Percentiles rank a stretch among this genome's conserved stretches.
Evolutionary conservation across 2,797 vertebrate species (phyloP).

Genomic region (Rhyacichthys aspro): DNA sequence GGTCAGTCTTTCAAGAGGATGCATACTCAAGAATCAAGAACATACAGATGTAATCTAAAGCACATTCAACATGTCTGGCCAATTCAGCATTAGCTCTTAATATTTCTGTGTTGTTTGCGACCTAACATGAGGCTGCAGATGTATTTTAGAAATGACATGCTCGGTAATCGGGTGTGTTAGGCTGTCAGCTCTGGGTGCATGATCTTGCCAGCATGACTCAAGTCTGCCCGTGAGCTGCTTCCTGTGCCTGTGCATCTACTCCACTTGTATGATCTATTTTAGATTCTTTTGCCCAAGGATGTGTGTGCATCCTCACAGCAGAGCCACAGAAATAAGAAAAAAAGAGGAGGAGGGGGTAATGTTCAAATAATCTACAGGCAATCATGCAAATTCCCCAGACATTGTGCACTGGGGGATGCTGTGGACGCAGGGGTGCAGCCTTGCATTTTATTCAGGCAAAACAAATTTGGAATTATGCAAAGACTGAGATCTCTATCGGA

Average conservation of each 20-base stretch:
- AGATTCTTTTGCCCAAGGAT: conserved; percentile 79
- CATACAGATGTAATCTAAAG: conserved; percentile 11
- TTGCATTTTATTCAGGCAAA: conserved; percentile 56
- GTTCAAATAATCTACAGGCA: conserved; percentile 81
- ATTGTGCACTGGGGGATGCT: conserved; percentile 53
- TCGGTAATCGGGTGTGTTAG: conserved; percentile 75
- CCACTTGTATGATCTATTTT: conserved; percentile 82
- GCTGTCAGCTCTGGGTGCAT: conserved; percentile 78
- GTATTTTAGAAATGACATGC: conserved; percentile 72
- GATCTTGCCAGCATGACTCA: conserved; percentile 85
- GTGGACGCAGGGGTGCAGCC: conserved; percentile 52
- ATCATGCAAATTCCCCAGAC: conserved; percentile 78
- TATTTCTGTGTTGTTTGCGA: conserved; percentile 34
- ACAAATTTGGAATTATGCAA: conserved; percentile 73
- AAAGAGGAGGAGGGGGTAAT: conserved; percentile 62
- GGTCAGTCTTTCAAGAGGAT: conserved; percentile 41
- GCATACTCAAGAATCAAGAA: background rate
- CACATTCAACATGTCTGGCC: conserved; percentile 7
- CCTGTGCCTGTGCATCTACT: conserved; percentile 77
- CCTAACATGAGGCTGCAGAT: conserved; percentile 50
- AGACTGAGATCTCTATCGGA: conserved; percentile 60
- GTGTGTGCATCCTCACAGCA: conserved; percentile 76
- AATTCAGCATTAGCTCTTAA: conserved; percentile 16
- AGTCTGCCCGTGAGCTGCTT: conserved; percentile 81
- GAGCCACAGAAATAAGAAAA: conserved; percentile 64